These are phyloP conservation scores for Tokudaia tokunoshimensis DNA, from an alignment of 2,797 vertebrate species.

Conservation along the genomic window DNA sequence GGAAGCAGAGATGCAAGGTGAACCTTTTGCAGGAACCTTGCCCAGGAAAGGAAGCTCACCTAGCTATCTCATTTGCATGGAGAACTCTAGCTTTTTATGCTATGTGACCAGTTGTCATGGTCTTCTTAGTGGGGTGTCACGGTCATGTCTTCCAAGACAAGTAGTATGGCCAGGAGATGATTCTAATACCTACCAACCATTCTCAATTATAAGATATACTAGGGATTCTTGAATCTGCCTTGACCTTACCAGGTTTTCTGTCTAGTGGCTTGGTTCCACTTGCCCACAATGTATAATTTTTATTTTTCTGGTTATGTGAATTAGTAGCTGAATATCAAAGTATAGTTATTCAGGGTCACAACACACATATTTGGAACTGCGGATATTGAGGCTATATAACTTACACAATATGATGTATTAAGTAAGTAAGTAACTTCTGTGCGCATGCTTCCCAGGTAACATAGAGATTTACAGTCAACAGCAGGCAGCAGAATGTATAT, in stretches of 20 bases:
- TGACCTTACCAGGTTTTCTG: neutral
- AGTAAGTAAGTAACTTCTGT: neutral
- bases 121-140: neutral
- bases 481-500: neutral
- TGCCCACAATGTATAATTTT: neutral
- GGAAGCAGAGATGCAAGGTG: neutral
- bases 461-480: neutral
- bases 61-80: neutral
- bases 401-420: neutral
- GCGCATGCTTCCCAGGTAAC: neutral
- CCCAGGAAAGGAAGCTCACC: neutral
- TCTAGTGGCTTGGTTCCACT: neutral
- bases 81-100: neutral
- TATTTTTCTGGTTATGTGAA: neutral
- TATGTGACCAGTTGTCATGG: neutral
- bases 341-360: neutral
- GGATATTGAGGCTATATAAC: neutral
- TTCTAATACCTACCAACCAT: neutral
- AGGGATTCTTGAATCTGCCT: neutral
- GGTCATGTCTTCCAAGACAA: neutral
- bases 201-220: neutral
- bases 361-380: neutral
- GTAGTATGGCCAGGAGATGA: neutral
- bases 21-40: neutral
- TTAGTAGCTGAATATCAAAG: neutral